Conservation (phyloP, 1,140 invertebrate species). For the Brachionus rubens region DNA sequence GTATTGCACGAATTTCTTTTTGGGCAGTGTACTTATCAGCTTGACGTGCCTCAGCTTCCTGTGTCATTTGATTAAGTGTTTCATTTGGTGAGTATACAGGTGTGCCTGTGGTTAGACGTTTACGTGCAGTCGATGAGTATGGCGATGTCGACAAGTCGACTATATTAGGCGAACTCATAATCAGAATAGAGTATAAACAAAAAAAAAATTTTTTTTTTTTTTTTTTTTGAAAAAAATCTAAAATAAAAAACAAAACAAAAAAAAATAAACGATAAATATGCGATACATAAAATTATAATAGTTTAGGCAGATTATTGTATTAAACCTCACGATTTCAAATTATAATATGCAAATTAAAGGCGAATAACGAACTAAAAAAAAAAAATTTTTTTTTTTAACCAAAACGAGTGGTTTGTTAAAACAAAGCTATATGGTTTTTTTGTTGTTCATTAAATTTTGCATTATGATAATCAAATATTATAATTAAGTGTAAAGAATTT, state of each 20-base stretch:
- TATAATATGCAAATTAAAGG: too few species aligned
- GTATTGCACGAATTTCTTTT: conserved; percentile 22
- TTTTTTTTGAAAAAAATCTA: neutral
- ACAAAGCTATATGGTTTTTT: too few species aligned
- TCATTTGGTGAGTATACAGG: conserved; percentile 33
- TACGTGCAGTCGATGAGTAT: neutral
- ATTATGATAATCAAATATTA: too few species aligned
- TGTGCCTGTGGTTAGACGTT: conserved; percentile 4
- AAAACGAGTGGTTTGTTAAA: too few species aligned
- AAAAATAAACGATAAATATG: neutral
- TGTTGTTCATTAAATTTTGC: too few species aligned
- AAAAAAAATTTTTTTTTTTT: neutral
- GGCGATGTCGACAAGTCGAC: conserved; percentile 44
- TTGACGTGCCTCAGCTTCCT: conserved; percentile 34
- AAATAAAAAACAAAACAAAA: neutral
- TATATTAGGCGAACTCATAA: conserved; percentile 39
- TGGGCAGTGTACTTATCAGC: conserved; percentile 44
- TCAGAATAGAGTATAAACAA: neutral
- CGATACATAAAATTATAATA: neutral
- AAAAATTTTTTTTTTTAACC: too few species aligned
- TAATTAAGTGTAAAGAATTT: too few species aligned
- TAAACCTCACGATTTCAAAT: too few species aligned
- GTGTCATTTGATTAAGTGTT: conserved; percentile 43
- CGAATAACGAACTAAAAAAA: too few species aligned
- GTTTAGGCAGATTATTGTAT: too few species aligned